Base-by-base conservation (phyloP, 2,888 invertebrate genomes). In the Orthonychiurus folsomi region DNA sequence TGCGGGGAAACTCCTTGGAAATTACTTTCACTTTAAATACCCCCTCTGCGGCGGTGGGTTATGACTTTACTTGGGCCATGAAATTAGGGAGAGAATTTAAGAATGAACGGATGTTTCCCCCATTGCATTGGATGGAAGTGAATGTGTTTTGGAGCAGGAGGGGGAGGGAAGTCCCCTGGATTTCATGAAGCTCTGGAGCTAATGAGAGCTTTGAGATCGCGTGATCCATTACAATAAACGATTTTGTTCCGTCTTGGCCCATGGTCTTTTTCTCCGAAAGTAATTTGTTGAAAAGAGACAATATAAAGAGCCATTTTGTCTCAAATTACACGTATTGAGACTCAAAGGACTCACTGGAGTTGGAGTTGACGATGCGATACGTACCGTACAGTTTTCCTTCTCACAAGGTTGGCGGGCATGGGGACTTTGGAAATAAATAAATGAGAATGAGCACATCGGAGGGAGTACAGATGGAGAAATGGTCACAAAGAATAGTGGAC, bases 171-270 rank as follows among this genome's bases (percentile, higher is more conserved):
- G n/a, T n/a, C n/a, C n/a, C n/a, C n/a, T n/a, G n/a, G n/a, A n/a
- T 59, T 63, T 60, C 55, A 59, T 27, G 60, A 61, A 65, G 63
- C 66, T n/a, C n/a, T 66, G 65, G 67, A 67, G 62, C 64, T 68
- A 69, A 68, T 69, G 66, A 69, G 68, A 64, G 57, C 62, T 64
- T 64, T 58, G 50, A 56, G 65, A 66, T 68, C 63, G 69, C 69
- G 69, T 69, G 69, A 68, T 68, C 58, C 57, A 62, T 63, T 62
- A 66, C 67, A 68, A 68, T 69, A 68, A 69, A 69, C 62, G 66
- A 64, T 64, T 56, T 67, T 61, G 9, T 52, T 23, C 52, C 24
- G 12, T 20, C 9, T 3, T 52, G 5, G 21, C n/a, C 52, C 52
- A 12, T 9, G 3, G 20, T 23, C 24, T 23, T 64, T 65, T 66